Evolutionary conservation across 2,888 invertebrate species (phyloP), one percentile per base, ranked within the genome.

Genomic region (Argyresthia goedartella): DNA sequence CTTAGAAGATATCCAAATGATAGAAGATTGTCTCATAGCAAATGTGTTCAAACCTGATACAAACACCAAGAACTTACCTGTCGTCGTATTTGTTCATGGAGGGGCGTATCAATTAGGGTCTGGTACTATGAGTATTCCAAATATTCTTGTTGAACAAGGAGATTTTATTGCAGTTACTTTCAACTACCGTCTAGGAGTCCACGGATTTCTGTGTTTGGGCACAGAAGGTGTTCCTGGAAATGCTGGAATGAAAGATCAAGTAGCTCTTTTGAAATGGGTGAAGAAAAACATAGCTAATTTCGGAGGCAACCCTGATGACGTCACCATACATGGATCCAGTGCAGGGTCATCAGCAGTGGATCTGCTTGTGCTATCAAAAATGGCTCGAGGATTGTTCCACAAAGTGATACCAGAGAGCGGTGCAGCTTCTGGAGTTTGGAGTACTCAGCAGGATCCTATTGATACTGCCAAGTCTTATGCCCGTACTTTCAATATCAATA

Each of bases 231-330:
- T 51, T 39, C 71, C 71, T 6, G 71, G 71, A 4, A 71, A 71
- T 41, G 80, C 78, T 16, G 80, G 75, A 4, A 63, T 78, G 65
- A 80, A 80, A 56, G 80, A 81, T 52, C 76, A 76, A 58, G 65
- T 80, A 1, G 69, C 73, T 0, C 56, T 73, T 25, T 60, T 79
- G 10, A 64, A 62, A 0, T 76, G 75, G 76, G 69, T 76, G 0
- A 62, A 73, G 45, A 60, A 59, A 7, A 78, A 80, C 53, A 76
- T 81, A 49, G 73, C 61, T 0, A 59, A 52, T 1, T 80, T 76
- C 48, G 73, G 76, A 11, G 80, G 80, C 1, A 72, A 79, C 25
- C 71, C 80, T 36, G 54, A 73, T 34, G 77, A 79, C 50, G 67
- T 81, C 1, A 77, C 76, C 1, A 53, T 81, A 39, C 54, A 53